These are phyloP conservation scores for Sorex araneus DNA, from an alignment of 2,113 vertebrate genomes.

Conservation along the genomic window DNA sequence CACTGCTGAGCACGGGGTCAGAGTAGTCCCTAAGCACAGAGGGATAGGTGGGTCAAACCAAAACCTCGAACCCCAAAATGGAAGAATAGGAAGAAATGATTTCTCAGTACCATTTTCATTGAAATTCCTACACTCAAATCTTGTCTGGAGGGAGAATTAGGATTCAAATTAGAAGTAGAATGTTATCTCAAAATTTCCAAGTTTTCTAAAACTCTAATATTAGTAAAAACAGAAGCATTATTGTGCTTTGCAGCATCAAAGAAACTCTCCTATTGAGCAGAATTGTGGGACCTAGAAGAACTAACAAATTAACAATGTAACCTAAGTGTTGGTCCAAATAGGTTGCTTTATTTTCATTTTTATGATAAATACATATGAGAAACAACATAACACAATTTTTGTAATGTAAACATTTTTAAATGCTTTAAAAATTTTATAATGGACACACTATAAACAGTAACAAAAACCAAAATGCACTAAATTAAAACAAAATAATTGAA, in stretches of 20 bases:
- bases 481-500: background rate
- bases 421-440: too few relatives aligned
- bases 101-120: background rate
- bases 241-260: rapidly evolving
- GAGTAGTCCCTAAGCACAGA: too few relatives aligned
- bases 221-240: background rate
- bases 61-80: too few relatives aligned
- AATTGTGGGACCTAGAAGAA: background rate
- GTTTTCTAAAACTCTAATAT: background rate
- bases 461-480: background rate
- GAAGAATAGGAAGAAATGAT: background rate
- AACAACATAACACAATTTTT: too few relatives aligned
- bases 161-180: background rate
- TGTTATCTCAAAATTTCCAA: background rate
- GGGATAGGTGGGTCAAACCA: too few relatives aligned
- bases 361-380: background rate
- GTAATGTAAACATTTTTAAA: too few relatives aligned
- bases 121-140: background rate
- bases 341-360: conserved; percentile 24
- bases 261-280: background rate
- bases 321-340: background rate
- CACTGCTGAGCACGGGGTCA: too few relatives aligned
- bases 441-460: background rate
- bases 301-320: background rate
- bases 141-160: background rate